These are phyloP conservation scores for Alaudala cheleensis DNA, from an alignment of 2,113 vertebrate genomes.

Conservation along the genomic window DNA sequence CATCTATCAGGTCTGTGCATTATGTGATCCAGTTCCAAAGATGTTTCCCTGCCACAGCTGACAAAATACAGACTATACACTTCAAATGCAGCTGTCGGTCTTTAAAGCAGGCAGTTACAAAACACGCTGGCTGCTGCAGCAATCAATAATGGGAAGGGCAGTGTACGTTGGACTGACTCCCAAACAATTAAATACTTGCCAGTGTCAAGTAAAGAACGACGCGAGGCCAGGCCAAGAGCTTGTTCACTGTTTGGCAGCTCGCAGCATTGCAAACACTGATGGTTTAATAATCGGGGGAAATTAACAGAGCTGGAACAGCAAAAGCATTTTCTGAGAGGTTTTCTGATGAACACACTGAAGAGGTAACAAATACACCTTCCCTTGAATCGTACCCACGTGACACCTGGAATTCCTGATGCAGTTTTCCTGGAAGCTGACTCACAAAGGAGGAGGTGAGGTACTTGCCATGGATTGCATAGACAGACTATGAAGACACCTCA, in stretches of 20 bases:
- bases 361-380: conserved; percentile 26
- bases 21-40: conserved; percentile 57
- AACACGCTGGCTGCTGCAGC: conserved; percentile 55
- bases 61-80: conserved; percentile 66
- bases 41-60: conserved; percentile 60
- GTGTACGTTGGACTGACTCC: conserved; percentile 52
- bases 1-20: conserved; percentile 65
- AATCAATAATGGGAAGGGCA: conserved; percentile 67
- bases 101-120: conserved; percentile 56
- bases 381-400: not conserved
- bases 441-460: not conserved
- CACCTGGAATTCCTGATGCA: not conserved
- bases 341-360: conserved; percentile 5
- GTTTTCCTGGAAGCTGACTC: conserved; percentile 33
- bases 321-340: conserved; percentile 17
- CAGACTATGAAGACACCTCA: not conserved
- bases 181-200: conserved; percentile 67
- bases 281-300: conserved; percentile 54
- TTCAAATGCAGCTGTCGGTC: conserved; percentile 53
- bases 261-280: conserved; percentile 28
- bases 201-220: conserved; percentile 53
- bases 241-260: conserved; percentile 58
- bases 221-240: conserved; percentile 23
- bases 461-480: not conserved
- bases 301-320: conserved; percentile 10